A percentile compares a stretch with the other conserved stretches of the same genome.
phyloP scores from a whole-genome alignment of 2,113 vertebrate genomes.

The Chiloscyllium plagiosum region DNA sequence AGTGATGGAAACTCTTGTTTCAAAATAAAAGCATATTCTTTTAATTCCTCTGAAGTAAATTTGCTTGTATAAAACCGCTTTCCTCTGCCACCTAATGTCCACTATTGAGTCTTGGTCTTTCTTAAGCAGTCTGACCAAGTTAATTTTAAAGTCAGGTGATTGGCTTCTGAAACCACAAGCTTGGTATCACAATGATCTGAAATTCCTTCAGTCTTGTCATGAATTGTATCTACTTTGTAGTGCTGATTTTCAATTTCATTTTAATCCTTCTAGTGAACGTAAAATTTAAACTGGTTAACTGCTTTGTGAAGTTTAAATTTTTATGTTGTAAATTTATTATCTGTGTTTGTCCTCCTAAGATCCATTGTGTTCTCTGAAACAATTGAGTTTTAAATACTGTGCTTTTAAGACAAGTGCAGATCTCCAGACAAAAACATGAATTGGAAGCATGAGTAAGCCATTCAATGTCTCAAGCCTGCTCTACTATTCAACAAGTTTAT shows the following conservation, averaged over 20 bases:
- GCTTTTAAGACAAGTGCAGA: neutral
- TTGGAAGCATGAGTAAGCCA: too few species aligned
- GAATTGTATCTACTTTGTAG: neutral
- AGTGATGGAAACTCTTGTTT: neutral
- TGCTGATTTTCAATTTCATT: neutral
- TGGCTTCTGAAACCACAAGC: neutral
- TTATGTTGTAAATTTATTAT: too few species aligned
- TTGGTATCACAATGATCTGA: neutral
- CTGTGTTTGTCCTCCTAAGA: neutral
- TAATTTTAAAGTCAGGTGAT: neutral
- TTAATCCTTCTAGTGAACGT: neutral
- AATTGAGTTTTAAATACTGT: neutral
- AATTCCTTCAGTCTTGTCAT: neutral
- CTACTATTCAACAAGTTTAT: too few species aligned
- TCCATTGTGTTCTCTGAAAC: neutral
- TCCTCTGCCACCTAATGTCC: neutral
- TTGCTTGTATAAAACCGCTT: neutral
- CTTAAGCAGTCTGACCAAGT: conserved; percentile 4
- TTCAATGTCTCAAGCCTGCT: too few species aligned
- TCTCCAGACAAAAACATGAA: too few species aligned
- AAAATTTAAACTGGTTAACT: neutral
- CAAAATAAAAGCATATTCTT: neutral
- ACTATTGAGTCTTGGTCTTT: neutral
- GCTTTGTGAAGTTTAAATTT: neutral
- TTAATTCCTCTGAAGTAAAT: neutral